Evolutionary conservation across 2,888 invertebrate genomes (phyloP).

Genomic region (Oscheius myriophilus): DNA sequence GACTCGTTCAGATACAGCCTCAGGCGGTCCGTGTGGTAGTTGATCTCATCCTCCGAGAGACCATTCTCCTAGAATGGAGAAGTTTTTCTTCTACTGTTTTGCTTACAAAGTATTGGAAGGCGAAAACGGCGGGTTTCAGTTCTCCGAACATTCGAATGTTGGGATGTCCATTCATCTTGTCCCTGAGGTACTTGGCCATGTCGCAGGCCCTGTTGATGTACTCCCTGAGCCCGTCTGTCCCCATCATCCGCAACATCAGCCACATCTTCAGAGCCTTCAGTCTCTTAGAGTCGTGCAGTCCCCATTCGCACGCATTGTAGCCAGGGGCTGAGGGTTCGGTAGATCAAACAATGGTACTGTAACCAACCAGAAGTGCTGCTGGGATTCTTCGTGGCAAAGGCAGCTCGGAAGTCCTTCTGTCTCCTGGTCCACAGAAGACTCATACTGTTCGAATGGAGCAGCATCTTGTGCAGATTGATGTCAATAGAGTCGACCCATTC

Average conservation of each 20-base stretch:
- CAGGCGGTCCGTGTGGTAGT: slow-evolving; percentile 14
- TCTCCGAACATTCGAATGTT: slow-evolving; percentile 32
- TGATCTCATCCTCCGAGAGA: slow-evolving; percentile 13
- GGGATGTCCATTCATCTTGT: too few relatives aligned
- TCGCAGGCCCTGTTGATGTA: slow-evolving; percentile 21
- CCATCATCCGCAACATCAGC: slow-evolving; percentile 28
- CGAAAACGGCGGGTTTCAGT: too few relatives aligned
- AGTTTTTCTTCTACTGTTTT: too few relatives aligned
- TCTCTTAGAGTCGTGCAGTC: slow-evolving; percentile 11
- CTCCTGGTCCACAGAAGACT: slow-evolving; percentile 26
- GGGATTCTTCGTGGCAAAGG: background rate
- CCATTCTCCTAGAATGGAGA: slow-evolving; percentile 10
- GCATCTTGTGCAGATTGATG: slow-evolving; percentile 40
- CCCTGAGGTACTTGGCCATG: slow-evolving; percentile 26
- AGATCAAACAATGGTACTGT: background rate
- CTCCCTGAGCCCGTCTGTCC: slow-evolving; percentile 27
- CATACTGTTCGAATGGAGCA: slow-evolving; percentile 35
- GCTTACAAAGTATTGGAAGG: slow-evolving; percentile 34
- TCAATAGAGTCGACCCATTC: slow-evolving; percentile 72
- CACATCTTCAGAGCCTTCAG: slow-evolving; percentile 17
- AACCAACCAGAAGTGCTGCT: too few relatives aligned
- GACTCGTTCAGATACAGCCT: slow-evolving; percentile 11
- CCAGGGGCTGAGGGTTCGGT: background rate
- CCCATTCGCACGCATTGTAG: background rate
- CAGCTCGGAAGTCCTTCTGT: slow-evolving; percentile 1